Evolutionary conservation across 2,113 vertebrate genomes (phyloP).

Genomic region (Cranoglanis bouderius): DNA sequence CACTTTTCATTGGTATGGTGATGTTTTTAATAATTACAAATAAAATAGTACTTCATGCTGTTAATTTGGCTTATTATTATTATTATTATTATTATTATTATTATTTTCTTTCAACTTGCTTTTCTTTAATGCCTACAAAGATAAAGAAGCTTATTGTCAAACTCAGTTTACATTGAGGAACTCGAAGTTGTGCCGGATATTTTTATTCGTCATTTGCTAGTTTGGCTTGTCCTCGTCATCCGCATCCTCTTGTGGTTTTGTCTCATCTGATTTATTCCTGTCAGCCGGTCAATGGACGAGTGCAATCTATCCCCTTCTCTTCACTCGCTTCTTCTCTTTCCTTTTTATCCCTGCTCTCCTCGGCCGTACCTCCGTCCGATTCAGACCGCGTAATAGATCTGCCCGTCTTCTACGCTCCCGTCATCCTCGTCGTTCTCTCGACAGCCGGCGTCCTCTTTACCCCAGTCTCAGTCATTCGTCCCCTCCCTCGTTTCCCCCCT

Average conservation of each 20-base stretch:
- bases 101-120: too few relatives aligned
- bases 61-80: too few relatives aligned
- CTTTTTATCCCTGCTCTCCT: constrained; percentile 35
- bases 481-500: constrained; percentile 1
- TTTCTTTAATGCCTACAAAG: too few relatives aligned
- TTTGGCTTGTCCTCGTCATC: background rate
- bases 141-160: too few relatives aligned
- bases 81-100: too few relatives aligned
- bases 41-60: too few relatives aligned
- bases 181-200: background rate
- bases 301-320: constrained; percentile 51
- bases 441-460: constrained; percentile 9
- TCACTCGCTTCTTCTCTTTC: constrained; percentile 37
- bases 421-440: background rate
- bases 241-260: constrained; percentile 18
- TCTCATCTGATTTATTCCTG: constrained; percentile 33
- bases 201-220: background rate
- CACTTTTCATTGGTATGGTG: too few relatives aligned
- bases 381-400: constrained; percentile 22
- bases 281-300: constrained; percentile 40
- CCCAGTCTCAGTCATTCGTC: constrained; percentile 22
- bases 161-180: too few relatives aligned
- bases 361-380: constrained; percentile 4
- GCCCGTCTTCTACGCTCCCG: constrained; percentile 38
- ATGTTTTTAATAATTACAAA: too few relatives aligned